Evolutionary conservation across 2,113 vertebrate species (phyloP), one percentile per base, ranked within the genome.

Genomic region (Parus major): DNA sequence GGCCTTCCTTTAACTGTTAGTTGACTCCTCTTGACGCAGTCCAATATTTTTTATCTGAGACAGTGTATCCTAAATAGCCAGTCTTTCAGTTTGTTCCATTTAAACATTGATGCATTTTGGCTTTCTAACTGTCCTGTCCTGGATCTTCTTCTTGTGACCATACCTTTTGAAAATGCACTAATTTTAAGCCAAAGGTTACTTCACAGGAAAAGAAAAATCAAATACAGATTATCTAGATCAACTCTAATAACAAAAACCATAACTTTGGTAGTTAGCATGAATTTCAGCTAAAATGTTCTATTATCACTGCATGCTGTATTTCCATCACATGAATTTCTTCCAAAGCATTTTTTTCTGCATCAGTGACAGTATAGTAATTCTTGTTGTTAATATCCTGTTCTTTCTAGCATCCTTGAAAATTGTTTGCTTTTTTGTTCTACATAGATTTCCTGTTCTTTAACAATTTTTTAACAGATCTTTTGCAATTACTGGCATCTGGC

Each of bases 1-100:
- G 94, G 88, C 83, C 92, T 77, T 59, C 61, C 77, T 71, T 94
- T 92, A 91, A 90, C 93, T 61, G 69, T 95, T 84, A 95, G 76
- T n/a, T 88, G 93, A 93, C 73, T 94, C 91, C 83, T 82, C 84
- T 53, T 86, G 61, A 68, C 0, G 2, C 36, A 79, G 91, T 46
- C 52, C 39, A 49, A 0, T 80, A 73, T 63, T 86, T 83, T 89
- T 73, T 56, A 66, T 44, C 64, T 86, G 60, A 90, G 82, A 52
- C 46, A 92, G 66, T 9, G 31, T 82, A 71, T 87, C 89, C 44
- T 56, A 75, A 93, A 82, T 41, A 68, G 12, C 9, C 47, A 42
- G 17, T n/a, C 83, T 64, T 92, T 68, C 27, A 11, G 33, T 89
- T 83, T 68, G 70, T 52, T 47, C 16, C 44, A 44, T 33, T 82